Evolutionary conservation across 2,888 invertebrate species (phyloP).

Genomic region (Pandemis heparana): DNA sequence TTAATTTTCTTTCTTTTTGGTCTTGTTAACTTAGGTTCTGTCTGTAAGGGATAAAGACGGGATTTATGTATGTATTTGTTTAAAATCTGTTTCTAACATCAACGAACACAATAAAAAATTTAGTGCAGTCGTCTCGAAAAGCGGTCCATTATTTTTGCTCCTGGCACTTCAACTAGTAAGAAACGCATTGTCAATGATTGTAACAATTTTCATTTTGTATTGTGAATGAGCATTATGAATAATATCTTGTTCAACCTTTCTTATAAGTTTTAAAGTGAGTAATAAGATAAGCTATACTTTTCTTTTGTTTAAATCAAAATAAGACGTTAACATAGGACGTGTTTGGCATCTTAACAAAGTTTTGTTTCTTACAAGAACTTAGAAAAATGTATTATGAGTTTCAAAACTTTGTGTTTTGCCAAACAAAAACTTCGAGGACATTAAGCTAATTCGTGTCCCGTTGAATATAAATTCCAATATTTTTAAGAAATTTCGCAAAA

Average conservation of each 20-base stretch:
- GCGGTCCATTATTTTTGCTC: too few relatives aligned
- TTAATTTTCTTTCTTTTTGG: too few relatives aligned
- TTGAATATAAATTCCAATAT: neutral
- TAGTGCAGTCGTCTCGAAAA: too few relatives aligned
- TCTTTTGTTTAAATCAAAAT: conserved; percentile 1
- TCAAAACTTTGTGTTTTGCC: neutral
- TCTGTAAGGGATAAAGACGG: too few relatives aligned
- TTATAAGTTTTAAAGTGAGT: neutral
- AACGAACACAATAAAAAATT: too few relatives aligned
- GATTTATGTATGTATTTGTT: too few relatives aligned
- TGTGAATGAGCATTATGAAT: too few relatives aligned
- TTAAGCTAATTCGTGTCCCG: neutral
- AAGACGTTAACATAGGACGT: neutral
- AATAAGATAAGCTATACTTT: neutral
- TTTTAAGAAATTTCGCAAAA: neutral
- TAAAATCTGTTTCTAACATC: too few relatives aligned
- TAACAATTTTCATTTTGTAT: too few relatives aligned
- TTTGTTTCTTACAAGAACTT: neutral
- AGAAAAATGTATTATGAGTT: neutral
- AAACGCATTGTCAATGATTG: too few relatives aligned
- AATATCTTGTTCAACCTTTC: neutral
- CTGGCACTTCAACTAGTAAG: too few relatives aligned
- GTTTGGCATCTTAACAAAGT: neutral
- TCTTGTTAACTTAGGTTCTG: too few relatives aligned
- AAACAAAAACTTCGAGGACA: neutral